Percentiles rank a stretch among this genome's conserved stretches.
phyloP scores from a whole-genome alignment of 2,113 vertebrate species.

The Bos indicus region DNA sequence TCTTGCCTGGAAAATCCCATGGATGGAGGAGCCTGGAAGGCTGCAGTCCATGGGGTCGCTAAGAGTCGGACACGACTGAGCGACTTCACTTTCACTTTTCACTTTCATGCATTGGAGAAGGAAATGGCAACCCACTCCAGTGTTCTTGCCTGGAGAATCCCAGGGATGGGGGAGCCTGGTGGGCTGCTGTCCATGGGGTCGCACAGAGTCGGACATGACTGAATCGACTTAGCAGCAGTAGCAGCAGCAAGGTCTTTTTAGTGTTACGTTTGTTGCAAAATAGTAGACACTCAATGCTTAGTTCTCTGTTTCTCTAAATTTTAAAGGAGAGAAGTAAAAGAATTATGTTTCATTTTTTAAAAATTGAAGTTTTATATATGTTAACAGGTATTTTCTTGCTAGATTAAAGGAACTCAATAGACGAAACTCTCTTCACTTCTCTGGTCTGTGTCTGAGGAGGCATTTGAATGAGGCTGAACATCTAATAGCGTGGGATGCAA shows the following conservation, averaged over 20 bases:
- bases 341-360: background rate
- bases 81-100: too few relatives aligned
- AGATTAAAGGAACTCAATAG: background rate
- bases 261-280: background rate
- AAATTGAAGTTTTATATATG: background rate
- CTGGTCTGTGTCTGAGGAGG: background rate
- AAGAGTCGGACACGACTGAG: too few relatives aligned
- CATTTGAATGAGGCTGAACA: background rate
- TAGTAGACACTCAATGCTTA: background rate
- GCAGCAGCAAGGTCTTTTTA: background rate
- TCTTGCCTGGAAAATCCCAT: too few relatives aligned
- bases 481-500: background rate
- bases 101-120: too few relatives aligned
- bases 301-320: constrained; percentile 4
- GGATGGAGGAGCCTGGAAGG: too few relatives aligned
- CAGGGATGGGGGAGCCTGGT: too few relatives aligned
- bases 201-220: too few relatives aligned
- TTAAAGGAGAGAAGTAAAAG: background rate
- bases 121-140: too few relatives aligned
- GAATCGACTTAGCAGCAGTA: too few relatives aligned
- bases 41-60: too few relatives aligned
- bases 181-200: too few relatives aligned
- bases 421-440: background rate
- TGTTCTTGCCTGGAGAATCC: too few relatives aligned
- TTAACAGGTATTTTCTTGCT: background rate